Evolutionary conservation across 2,888 invertebrate species (phyloP).

Genomic region (Eupithecia inturbata): DNA sequence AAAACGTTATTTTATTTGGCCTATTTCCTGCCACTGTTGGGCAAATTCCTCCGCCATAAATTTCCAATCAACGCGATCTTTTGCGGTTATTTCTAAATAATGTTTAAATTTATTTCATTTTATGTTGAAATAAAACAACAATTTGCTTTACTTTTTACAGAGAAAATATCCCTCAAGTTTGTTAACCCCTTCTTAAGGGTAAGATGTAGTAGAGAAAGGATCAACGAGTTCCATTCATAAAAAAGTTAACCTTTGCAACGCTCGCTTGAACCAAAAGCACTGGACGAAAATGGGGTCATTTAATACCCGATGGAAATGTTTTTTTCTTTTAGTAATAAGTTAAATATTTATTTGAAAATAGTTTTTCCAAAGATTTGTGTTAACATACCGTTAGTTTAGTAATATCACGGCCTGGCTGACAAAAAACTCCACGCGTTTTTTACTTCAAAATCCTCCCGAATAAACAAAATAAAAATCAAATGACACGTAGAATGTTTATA

Average conservation of each 20-base stretch:
- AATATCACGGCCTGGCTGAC: neutral
- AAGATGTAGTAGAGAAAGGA: neutral
- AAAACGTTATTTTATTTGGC: too few relatives aligned
- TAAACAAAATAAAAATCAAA: constrained; percentile 12
- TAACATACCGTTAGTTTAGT: neutral
- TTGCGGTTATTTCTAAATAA: too few relatives aligned
- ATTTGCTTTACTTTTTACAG: too few relatives aligned
- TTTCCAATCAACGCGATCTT: too few relatives aligned
- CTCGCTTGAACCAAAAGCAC: neutral
- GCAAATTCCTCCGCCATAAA: too few relatives aligned
- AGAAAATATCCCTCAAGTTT: neutral
- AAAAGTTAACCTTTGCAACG: neutral
- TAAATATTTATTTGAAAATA: neutral
- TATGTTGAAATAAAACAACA: too few relatives aligned
- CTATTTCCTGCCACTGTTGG: too few relatives aligned
- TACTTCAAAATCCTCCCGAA: neutral
- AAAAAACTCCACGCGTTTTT: neutral
- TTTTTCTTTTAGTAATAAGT: neutral
- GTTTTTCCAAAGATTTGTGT: neutral
- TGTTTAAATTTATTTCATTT: too few relatives aligned
- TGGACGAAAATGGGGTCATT: neutral
- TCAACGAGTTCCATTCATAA: constrained; percentile 1
- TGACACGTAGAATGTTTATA: constrained; percentile 22
- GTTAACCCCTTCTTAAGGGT: neutral
- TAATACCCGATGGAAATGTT: neutral